These are phyloP conservation scores for Netta rufina DNA, from an alignment of 2,797 vertebrate genomes.

Conservation along the genomic window DNA sequence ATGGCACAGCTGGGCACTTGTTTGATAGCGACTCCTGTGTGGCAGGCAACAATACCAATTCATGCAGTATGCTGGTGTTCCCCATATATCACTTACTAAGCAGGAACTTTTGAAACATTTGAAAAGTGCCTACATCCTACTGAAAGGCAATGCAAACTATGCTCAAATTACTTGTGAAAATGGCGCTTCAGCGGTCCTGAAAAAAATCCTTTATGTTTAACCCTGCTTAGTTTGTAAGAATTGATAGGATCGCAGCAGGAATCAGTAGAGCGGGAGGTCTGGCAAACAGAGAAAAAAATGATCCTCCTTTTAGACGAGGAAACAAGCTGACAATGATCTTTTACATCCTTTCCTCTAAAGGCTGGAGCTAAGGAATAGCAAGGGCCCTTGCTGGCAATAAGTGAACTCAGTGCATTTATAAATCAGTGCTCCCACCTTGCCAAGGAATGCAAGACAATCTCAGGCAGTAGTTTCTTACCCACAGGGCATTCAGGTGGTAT, in stretches of 20 bases:
- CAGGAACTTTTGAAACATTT: background rate
- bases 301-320: background rate
- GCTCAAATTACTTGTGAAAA: background rate
- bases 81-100: background rate
- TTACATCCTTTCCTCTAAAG: background rate
- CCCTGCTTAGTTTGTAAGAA: background rate
- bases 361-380: background rate
- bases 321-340: background rate
- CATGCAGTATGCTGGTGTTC: background rate
- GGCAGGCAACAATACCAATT: background rate
- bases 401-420: background rate
- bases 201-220: background rate
- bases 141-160: background rate
- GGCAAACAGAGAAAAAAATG: background rate
- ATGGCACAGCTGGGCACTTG: background rate
- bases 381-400: background rate
- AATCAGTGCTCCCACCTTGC: background rate
- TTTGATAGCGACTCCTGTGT: background rate
- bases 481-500: background rate
- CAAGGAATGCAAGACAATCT: background rate
- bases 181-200: background rate
- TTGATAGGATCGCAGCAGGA: background rate
- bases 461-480: background rate
- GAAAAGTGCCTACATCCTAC: background rate
- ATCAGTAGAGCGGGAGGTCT: background rate